Base-by-base conservation (phyloP, 2,888 invertebrate species). In the Ornithoptera alexandrae region DNA sequence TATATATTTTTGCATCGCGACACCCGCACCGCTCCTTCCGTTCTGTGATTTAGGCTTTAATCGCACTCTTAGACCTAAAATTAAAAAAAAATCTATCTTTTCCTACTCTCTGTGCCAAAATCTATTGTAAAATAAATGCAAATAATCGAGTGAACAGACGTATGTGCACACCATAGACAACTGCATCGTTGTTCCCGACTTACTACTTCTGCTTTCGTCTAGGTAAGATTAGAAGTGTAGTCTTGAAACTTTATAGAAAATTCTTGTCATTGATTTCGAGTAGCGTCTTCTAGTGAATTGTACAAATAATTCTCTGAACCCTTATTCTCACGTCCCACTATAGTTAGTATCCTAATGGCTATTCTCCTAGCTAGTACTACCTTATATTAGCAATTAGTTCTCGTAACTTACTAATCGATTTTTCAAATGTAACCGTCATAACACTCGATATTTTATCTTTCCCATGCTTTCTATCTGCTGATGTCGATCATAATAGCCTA, bases 11-110 rank as follows among this genome's bases (percentile, higher is more conserved):
- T 91, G 87, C 90, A 90, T 86, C 85, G 85, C 83, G 73, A 79
- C 83, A 82, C 84, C 81, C 74, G 87, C 91, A 89, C 88, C 84
- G 86, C 86, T 83, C 85, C 86, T 88, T 89, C 86, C 83, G 86
- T 88, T 89, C 90, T 90, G 90, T 91, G 89, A 90, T 89, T 85
- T 91, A 90, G 90, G 86, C 87, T 86, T 90, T 86, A 85, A 81
- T 73, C 74, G 79, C 81, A 83, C 87, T 82, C 79, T 79, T 85
- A 88, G 83, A 77, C 80, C 76, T 80, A 79, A 76, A 81, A 77
- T 79, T 62, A 58, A 24, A 66, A 56, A 64, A 62, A 61, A 65
- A 69, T 56, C 75, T 78, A 76, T 74, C 74, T 76, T 79, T 81
- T 84, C 81, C 78, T 82, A 82, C 82, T 80, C 77, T 84, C 86